Evolutionary conservation across 2,113 vertebrate genomes (phyloP).

Genomic region (Anolis sagrei): DNA sequence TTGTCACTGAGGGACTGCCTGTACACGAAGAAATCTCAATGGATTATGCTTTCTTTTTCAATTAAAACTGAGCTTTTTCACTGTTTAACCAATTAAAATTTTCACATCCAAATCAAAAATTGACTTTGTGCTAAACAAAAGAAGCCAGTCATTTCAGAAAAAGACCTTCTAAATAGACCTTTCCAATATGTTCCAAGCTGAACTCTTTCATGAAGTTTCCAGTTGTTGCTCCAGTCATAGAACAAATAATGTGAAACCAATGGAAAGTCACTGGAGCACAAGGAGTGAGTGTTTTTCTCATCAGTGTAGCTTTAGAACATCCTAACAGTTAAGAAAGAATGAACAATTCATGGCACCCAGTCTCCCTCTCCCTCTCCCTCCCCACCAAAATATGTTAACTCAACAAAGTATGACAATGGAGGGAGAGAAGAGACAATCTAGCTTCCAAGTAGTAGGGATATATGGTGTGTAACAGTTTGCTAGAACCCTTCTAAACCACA

Average conservation of each 20-base stretch:
- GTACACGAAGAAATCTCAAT: not conserved
- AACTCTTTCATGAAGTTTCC: not conserved
- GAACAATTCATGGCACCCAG: no score
- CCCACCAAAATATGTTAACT: no score
- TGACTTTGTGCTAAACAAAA: not conserved
- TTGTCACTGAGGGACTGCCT: not conserved
- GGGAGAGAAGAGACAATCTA: no score
- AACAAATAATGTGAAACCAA: not conserved
- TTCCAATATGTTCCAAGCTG: not conserved
- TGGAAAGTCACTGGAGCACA: no score
- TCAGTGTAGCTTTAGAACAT: no score
- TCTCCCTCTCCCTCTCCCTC: no score
- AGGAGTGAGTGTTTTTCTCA: not conserved
- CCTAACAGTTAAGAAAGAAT: no score
- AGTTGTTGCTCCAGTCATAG: not conserved
- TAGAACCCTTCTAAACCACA: no score
- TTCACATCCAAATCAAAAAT: not conserved
- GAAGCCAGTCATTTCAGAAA: not conserved
- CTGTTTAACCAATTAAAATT: not conserved
- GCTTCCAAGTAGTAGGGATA: no score
- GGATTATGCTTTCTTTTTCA: not conserved
- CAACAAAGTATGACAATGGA: no score
- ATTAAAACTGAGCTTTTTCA: not conserved
- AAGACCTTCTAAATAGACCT: not conserved
- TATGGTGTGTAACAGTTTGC: no score